Base-by-base conservation (phyloP, 2,113 vertebrate species). In the Planiliza haematocheilus region DNA sequence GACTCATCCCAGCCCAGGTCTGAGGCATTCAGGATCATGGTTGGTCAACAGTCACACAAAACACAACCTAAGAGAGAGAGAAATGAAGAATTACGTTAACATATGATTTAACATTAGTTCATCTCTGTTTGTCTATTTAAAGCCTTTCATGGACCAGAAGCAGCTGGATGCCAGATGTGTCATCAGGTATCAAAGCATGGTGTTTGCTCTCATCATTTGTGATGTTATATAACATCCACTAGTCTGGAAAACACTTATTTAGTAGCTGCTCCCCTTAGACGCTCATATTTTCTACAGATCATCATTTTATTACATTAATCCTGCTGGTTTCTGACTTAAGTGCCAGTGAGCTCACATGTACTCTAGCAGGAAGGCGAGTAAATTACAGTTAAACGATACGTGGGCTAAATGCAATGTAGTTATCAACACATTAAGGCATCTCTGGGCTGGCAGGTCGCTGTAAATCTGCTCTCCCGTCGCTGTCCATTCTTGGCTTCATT, bases 1-100 rank as follows among this genome's bases (percentile, higher is more conserved):
- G 91, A 91, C 76, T 93, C 92, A 11, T 92, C 93, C 87, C 90
- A 91, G 58, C 73, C 85, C 50, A 89, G 50, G 8, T 93, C 91
- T 60, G 93, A 89, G 65, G 75, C 12, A 30, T 94, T 94, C 43
- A 88, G 77, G 48, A 74, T 85, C 93, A 94, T 94, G 56, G 60
- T 77, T 84, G 74, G 41, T 75, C 38, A 39, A 53, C 17, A 30
- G 76, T 59, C 62, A 66, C 71, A 45, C 63, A 45, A 43, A n/a
- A 72, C 2, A 45, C 69, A 70, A 76, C 64, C 88, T 89, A 36
- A 57, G 39, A 39, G 36, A 13, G 16, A 56, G 5, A 60, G 39
- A 62, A 2, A 46, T 37, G 8, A 6, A 71, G 13, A 72, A 59
- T 49, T 4, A 48, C 16, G 34, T 37, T 61, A 17, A 16, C 37